phyloP scores from a whole-genome alignment of 2,113 vertebrate species.

The Sylvietta virens region DNA sequence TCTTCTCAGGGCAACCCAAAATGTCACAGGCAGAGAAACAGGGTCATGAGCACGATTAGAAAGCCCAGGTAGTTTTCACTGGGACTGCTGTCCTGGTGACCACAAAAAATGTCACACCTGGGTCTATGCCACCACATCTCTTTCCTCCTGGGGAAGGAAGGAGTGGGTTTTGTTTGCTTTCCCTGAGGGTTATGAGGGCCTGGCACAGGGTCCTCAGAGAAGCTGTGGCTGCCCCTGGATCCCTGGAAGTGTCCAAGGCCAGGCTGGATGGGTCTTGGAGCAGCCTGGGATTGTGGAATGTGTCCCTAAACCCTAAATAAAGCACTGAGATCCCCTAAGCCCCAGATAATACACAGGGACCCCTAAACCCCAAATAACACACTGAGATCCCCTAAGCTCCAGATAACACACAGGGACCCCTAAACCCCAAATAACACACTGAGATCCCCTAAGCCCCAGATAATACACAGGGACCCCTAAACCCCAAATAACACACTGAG shows the following conservation, averaged over 20 bases:
- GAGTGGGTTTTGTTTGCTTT: not conserved
- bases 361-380: not conserved
- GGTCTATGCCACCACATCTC: not conserved
- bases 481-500: not conserved
- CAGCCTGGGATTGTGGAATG: rapidly evolving
- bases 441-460: not conserved
- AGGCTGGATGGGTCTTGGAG: rapidly evolving
- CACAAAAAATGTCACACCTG: not conserved
- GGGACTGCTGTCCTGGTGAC: not conserved
- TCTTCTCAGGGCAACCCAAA: not conserved
- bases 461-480: not conserved
- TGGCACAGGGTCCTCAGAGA: not conserved
- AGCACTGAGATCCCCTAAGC: rapidly evolving
- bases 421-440: not conserved
- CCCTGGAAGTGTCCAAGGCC: not conserved
- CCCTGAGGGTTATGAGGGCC: not conserved
- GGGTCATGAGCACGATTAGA: not conserved
- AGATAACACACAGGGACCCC: not conserved
- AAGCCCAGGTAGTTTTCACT: not conserved
- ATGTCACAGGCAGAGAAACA: not conserved
- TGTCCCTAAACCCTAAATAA: not conserved
- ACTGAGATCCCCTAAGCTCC: rapidly evolving
- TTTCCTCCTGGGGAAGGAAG: not conserved
- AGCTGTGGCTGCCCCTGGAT: not conserved
- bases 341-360: not conserved